Percentiles rank a stretch among this genome's conserved stretches.
These are phyloP conservation scores for Amia ocellicauda DNA, from an alignment of 2,113 vertebrate species.

Conservation along the genomic window DNA sequence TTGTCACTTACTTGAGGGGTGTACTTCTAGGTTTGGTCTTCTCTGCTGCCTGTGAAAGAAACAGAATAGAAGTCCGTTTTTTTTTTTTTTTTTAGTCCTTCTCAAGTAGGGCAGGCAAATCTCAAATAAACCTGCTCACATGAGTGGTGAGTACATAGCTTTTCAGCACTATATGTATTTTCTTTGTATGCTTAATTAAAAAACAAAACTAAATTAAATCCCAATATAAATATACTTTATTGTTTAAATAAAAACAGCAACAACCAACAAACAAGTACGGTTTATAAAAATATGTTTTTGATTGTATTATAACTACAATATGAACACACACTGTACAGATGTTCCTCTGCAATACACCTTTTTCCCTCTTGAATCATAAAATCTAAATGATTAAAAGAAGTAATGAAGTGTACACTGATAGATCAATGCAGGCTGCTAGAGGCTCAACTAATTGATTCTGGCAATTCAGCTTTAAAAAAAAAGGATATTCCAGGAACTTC, in stretches of 20 bases:
- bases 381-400: slow-evolving; percentile 28
- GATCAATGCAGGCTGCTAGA: slow-evolving; percentile 31
- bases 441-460: slow-evolving; percentile 29
- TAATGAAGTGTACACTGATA: slow-evolving; percentile 20
- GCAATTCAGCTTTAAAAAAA: not conserved
- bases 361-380: slow-evolving; percentile 20
- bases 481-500: not conserved
- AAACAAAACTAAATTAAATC: not conserved
- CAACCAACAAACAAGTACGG: too few species aligned
- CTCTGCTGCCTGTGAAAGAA: slow-evolving; percentile 82
- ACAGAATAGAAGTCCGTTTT: too few species aligned
- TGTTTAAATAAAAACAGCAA: too few species aligned
- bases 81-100: not conserved
- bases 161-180: too few species aligned
- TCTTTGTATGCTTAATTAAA: too few species aligned
- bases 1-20: slow-evolving; percentile 80
- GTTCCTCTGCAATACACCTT: too few species aligned
- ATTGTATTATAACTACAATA: too few species aligned
- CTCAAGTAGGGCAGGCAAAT: not conserved
- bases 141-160: too few species aligned
- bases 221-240: too few species aligned
- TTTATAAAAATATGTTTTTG: too few species aligned
- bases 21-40: slow-evolving; percentile 86
- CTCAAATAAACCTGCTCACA: not conserved
- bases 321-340: too few species aligned